phyloP scores from a whole-genome alignment of 2,797 vertebrate genomes.

The Caiman crocodilus region DNA sequence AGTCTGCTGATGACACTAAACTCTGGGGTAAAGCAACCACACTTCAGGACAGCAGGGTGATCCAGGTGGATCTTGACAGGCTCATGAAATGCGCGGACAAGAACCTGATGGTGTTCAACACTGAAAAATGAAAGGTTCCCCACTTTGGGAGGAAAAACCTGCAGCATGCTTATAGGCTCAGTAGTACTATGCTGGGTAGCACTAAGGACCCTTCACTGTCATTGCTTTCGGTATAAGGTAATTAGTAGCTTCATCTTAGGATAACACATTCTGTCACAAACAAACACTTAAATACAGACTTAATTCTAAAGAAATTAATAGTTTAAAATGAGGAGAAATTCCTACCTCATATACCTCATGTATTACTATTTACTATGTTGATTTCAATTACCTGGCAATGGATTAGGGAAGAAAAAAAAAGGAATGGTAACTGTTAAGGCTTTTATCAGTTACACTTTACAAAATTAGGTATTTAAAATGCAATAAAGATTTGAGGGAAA shows the following conservation, averaged over 20 bases:
- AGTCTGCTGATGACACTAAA: too few relatives aligned
- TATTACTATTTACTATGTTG: not conserved
- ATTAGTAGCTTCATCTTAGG: not conserved
- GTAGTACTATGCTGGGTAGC: too few relatives aligned
- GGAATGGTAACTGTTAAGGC: not conserved
- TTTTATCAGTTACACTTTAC: not conserved
- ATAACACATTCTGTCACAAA: not conserved
- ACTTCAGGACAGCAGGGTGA: too few relatives aligned
- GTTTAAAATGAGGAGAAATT: not conserved
- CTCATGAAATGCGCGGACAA: too few relatives aligned
- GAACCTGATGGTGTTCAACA: too few relatives aligned
- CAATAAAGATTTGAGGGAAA: not conserved
- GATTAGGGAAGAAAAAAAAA: not conserved
- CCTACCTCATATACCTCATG: not conserved
- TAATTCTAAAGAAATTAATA: not conserved
- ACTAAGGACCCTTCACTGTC: not conserved
- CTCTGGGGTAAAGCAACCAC: too few relatives aligned
- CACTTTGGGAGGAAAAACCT: too few relatives aligned
- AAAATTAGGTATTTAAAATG: not conserved
- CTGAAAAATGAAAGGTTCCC: too few relatives aligned
- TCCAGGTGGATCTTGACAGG: too few relatives aligned
- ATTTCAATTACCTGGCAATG: not conserved
- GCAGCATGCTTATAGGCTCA: too few relatives aligned
- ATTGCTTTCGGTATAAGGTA: not conserved
- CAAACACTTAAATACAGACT: not conserved